Conservation (phyloP, 2,113 vertebrate genomes). For the Callocephalon fimbriatum region DNA sequence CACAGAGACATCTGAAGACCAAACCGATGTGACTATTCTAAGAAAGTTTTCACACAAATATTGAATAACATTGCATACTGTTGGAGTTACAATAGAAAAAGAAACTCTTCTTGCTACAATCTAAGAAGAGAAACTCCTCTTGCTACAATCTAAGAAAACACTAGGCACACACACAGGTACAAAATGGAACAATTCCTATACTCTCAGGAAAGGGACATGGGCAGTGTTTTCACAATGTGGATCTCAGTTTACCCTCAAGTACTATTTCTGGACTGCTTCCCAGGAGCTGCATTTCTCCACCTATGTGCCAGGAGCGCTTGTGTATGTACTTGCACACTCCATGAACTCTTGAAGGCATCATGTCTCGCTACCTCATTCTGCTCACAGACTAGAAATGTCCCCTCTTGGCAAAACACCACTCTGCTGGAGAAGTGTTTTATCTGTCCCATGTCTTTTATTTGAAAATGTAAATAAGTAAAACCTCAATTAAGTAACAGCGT, state of each 20-base stretch:
- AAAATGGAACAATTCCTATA: neutral
- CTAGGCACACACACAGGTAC: no score
- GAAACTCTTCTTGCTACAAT: neutral
- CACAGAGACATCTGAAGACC: neutral
- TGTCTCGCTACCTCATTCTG: neutral
- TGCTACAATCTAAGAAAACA: neutral
- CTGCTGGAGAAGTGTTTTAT: neutral
- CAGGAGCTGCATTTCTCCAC: neutral
- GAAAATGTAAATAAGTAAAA: neutral
- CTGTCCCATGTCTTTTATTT: neutral
- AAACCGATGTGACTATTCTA: neutral
- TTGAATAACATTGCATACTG: neutral
- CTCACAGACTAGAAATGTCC: neutral
- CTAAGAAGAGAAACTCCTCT: neutral
- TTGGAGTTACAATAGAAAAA: neutral
- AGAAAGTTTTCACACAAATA: neutral
- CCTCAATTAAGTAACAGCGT: neutral
- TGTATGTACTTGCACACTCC: accelerated
- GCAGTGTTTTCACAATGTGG: accelerated
- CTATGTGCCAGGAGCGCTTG: accelerated
- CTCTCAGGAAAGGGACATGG: neutral
- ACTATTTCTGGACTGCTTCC: neutral
- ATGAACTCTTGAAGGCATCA: neutral
- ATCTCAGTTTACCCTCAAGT: neutral
- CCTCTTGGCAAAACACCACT: neutral